These are phyloP conservation scores for Drosophila pachea DNA, from an alignment of 1,140 invertebrate genomes.

Conservation along the genomic window DNA sequence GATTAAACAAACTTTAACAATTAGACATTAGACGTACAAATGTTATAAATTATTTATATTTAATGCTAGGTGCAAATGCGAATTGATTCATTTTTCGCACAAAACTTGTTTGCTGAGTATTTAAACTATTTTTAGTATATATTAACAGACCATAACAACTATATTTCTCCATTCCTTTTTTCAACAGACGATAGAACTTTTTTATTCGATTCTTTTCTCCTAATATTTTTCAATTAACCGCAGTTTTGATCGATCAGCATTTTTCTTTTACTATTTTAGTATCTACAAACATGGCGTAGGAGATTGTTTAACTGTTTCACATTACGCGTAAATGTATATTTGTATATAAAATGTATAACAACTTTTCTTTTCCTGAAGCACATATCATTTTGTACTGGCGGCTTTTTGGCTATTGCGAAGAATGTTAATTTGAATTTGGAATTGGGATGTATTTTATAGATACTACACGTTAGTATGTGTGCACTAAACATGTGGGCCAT, in stretches of 20 bases:
- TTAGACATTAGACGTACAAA: slow-evolving; percentile 25
- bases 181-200: not conserved
- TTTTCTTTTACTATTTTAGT: not conserved
- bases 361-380: slow-evolving; percentile 36
- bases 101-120: slow-evolving; percentile 22
- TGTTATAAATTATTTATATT: slow-evolving; percentile 11
- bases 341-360: not conserved
- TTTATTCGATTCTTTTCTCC: not conserved
- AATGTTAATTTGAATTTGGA: slow-evolving; percentile 22
- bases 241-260: slow-evolving; percentile 15
- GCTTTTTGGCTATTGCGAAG: slow-evolving; percentile 38
- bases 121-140: not conserved
- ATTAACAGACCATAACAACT: not conserved
- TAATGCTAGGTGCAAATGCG: not conserved
- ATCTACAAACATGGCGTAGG: too few relatives aligned
- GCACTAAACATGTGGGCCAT: slow-evolving; percentile 23
- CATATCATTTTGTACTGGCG: slow-evolving; percentile 61
- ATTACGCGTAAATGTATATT: not conserved
- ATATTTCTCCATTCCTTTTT: not conserved
- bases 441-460: slow-evolving; percentile 38
- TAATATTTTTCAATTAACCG: not conserved
- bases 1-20: slow-evolving; percentile 47
- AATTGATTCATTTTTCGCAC: not conserved
- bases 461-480: slow-evolving; percentile 4
- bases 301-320: too few relatives aligned